These are phyloP conservation scores for Heliangelus exortis DNA, from an alignment of 2,797 vertebrate species.

Conservation along the genomic window DNA sequence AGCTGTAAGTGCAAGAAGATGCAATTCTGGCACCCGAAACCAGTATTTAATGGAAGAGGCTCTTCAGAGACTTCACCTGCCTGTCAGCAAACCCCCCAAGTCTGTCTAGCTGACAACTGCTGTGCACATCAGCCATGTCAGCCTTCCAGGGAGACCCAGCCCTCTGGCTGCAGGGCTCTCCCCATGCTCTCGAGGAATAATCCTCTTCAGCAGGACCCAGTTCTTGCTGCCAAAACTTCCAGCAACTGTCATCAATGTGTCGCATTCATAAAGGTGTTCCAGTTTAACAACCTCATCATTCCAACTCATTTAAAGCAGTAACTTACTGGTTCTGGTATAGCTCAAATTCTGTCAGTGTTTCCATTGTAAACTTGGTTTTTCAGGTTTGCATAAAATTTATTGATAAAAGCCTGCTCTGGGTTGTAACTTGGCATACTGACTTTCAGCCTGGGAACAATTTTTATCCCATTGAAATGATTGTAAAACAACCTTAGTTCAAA, in stretches of 20 bases:
- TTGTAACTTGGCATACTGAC: neutral
- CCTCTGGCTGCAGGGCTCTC: neutral
- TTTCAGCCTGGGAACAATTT: conserved; percentile 7
- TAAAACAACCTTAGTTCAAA: conserved; percentile 18
- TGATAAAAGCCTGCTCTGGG: conserved; percentile 15
- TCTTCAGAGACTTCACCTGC: neutral
- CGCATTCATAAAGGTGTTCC: neutral
- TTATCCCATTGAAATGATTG: conserved; percentile 30
- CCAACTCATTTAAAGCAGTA: neutral
- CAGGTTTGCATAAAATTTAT: neutral
- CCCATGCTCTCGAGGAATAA: neutral
- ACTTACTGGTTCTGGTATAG: neutral
- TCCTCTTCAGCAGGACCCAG: neutral
- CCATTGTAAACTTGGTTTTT: neutral
- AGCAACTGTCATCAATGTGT: neutral
- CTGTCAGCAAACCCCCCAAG: neutral
- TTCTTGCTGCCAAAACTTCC: neutral
- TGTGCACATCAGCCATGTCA: rapidly evolving
- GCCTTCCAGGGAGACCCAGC: neutral
- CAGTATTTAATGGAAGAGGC: neutral
- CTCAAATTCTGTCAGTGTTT: conserved; percentile 15
- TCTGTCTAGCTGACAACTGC: neutral
- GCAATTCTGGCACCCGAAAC: neutral
- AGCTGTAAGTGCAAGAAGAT: neutral
- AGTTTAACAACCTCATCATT: neutral